Evolutionary conservation across 2,113 vertebrate genomes (phyloP), one percentile per base, ranked within the genome.

Genomic region (Heloderma charlesbogerti): DNA sequence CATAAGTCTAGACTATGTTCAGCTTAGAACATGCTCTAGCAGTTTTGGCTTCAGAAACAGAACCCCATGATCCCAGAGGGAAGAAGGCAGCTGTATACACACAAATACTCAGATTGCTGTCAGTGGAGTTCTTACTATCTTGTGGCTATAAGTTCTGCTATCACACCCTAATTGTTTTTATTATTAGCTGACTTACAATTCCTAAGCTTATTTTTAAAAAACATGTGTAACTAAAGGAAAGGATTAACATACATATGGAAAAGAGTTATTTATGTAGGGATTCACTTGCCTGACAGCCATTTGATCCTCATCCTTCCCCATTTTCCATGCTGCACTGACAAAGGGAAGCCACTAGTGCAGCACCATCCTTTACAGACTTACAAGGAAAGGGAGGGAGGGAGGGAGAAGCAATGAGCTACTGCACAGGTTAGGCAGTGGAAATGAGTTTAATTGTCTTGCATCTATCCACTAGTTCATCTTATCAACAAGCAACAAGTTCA

Each of bases 1-100:
- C 92, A 88, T 25, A 51, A 93, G 89, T 15, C 75, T 88, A 69
- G 20, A 69, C 88, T 74, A 54, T 83, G 60, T 84, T 84, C 75
- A 93, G 84, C 67, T 69, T 94, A 91, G 92, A 92, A 92, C 54
- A 89, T 67, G 63, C 66, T n/a, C 77, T 94, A 91, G 89, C 91
- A 94, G 85, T 89, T 87, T 94, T 95, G 93, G 84, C 78, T 54
- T 88, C 66, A 71, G 34, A 91, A 78, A 87, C 40, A 96, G 83
- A 84, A 95, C 89, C 71, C 66, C 91, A 40, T 81, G 86, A 94
- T 89, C 93, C 74, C 25, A 88, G 88, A 92, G 57, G 92, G 96
- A 57, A 90, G 71, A 40, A 94, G 89, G 75, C 94, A 92, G 90
- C 91, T 89, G 82, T 84, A 92, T 54, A 87, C 84, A 87, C 87